Base-by-base conservation (phyloP, 1,140 invertebrate species). In the Penaeus japonicus region DNA sequence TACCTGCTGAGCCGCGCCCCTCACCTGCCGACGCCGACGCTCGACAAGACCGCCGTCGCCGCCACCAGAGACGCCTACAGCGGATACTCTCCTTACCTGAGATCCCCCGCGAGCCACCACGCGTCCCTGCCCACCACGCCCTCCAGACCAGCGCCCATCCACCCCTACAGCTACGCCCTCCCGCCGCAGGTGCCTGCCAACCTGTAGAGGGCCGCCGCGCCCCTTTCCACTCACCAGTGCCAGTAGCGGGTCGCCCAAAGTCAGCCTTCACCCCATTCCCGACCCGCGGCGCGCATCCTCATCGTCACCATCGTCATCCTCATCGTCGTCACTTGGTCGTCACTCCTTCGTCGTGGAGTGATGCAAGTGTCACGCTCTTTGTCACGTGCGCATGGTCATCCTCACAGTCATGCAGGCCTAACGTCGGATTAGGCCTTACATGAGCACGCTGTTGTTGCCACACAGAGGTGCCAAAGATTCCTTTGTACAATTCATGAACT, bases 161-260 rank as follows among this genome's bases (percentile, higher is more conserved):
- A 90, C 75, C 84, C 87, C 53, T 90, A 90, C 84, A 90, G 84
- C 84, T 90, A 90, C 83, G 83, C 89, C 54, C 59, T 90, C 27
- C 89, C 86, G 27, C 89, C 84, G n/a, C 87, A 89, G 79, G 83
- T 89, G 27, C 89, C 89, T 0, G 87, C 89, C n/a, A 90, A 89
- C 75, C 84, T 89, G 7, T 89, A 84, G 86, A 35, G 75, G 70
- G 24, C 73, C 5, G 18, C 4, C n/a, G 32, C 39, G 47, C 47
- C 47, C 39, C 47, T 47, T 15, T 47, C 47, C 47, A 47, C 47
- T 47, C 47, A 47, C 47, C 47, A 47, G 47, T 47, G 47, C 47
- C 47, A 47, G 47, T 47, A 47, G 82, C 62, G 82, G 82, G 62
- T n/a, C 65, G 65, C 27, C 79, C 79, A 27, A 47, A 53, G 79